A percentile compares a stretch with the other conserved stretches of the same genome.
Conservation (phyloP, 2,888 invertebrate genomes). For the Lathronympha strigana region DNA sequence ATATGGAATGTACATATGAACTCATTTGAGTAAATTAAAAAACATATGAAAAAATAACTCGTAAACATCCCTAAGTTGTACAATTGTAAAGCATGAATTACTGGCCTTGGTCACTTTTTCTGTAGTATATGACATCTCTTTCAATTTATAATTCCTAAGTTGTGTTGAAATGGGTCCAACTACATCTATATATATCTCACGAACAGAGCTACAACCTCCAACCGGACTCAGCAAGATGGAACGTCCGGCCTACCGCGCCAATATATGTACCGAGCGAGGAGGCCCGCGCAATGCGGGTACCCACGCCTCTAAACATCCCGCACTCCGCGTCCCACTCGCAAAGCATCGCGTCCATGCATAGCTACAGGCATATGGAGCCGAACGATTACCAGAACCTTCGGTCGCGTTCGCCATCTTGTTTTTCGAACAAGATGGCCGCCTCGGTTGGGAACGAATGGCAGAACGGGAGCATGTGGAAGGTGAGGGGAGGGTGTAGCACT, state of each 20-base stretch:
- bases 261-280: slow-evolving; percentile 78
- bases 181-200: slow-evolving; percentile 47
- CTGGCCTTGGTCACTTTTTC: too few relatives aligned
- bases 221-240: slow-evolving; percentile 76
- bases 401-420: slow-evolving; percentile 83
- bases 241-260: slow-evolving; percentile 79
- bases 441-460: slow-evolving; percentile 81
- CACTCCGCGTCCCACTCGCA: slow-evolving; percentile 80
- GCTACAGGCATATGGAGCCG: slow-evolving; percentile 80
- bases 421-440: slow-evolving; percentile 81
- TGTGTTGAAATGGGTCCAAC: slow-evolving; percentile 38
- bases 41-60: too few relatives aligned
- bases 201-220: slow-evolving; percentile 81
- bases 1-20: too few relatives aligned
- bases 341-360: slow-evolving; percentile 82
- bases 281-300: slow-evolving; percentile 65
- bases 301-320: slow-evolving; percentile 76
- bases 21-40: too few relatives aligned
- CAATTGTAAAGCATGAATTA: too few relatives aligned
- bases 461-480: slow-evolving; percentile 78
- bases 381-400: slow-evolving; percentile 80
- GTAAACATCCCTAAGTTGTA: too few relatives aligned
- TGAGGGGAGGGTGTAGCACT: slow-evolving; percentile 78
- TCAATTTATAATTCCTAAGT: neutral
- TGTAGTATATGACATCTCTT: neutral